Percentiles rank a stretch among this genome's conserved stretches.
Conservation (phyloP, 1,140 invertebrate genomes). For the Fopius arisanus region DNA sequence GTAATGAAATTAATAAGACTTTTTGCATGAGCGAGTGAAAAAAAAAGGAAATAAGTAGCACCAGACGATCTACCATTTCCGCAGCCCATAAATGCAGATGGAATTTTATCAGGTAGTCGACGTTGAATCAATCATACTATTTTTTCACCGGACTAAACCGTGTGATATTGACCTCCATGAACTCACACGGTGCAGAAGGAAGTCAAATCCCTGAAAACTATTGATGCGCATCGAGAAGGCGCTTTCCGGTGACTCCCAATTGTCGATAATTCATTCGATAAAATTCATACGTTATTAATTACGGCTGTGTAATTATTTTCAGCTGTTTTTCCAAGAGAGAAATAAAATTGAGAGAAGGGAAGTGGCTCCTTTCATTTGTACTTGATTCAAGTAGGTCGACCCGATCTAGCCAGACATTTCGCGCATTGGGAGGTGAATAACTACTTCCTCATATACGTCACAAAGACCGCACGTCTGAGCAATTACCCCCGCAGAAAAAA, state of each 20-base stretch:
- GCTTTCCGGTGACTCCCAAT: neutral
- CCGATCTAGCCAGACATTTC: neutral
- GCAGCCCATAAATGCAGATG: neutral
- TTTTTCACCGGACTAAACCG: neutral
- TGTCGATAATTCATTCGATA: neutral
- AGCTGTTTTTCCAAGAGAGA: neutral
- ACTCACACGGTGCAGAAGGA: neutral
- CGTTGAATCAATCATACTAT: neutral
- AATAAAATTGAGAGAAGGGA: neutral
- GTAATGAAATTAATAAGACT: slow-evolving; percentile 4
- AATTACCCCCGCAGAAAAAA: neutral
- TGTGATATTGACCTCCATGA: slow-evolving; percentile 7
- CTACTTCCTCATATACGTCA: slow-evolving; percentile 6
- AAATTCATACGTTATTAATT: neutral
- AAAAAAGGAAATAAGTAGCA: no score
- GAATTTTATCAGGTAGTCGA: neutral
- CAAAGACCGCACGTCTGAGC: neutral
- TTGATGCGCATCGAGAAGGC: neutral
- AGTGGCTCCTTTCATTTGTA: neutral
- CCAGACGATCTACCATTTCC: neutral
- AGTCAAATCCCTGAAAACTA: neutral
- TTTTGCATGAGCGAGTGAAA: neutral
- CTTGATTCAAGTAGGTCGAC: neutral
- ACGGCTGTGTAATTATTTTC: neutral
- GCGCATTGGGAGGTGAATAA: neutral